Conservation (phyloP, 2,113 vertebrate species). For the Ophiodon elongatus region DNA sequence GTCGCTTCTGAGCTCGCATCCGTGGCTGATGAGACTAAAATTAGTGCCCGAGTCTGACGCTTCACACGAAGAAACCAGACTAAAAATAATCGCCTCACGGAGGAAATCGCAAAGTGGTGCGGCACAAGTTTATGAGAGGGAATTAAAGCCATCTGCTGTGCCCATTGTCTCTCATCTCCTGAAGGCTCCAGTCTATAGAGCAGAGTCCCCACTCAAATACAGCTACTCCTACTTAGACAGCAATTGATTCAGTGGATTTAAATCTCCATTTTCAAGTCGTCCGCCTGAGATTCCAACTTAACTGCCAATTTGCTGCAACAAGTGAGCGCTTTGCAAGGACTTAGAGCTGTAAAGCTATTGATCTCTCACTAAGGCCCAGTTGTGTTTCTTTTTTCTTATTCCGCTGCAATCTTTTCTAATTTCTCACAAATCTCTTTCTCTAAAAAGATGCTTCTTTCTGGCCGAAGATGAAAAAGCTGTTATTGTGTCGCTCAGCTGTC, state of each 20-base stretch:
- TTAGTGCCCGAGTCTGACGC: constrained; percentile 29
- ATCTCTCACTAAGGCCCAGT: background rate
- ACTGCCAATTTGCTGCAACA: background rate
- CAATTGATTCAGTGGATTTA: constrained; percentile 9
- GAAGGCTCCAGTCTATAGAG: background rate
- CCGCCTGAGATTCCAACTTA: background rate
- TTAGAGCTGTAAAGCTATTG: background rate
- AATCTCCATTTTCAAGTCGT: constrained; percentile 9
- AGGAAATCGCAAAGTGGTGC: constrained; percentile 5
- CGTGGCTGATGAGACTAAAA: constrained; percentile 56
- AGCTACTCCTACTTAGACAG: background rate
- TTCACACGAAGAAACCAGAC: constrained; percentile 12
- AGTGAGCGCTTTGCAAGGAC: background rate
- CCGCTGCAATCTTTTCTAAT: background rate
- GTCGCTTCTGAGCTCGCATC: constrained; percentile 35
- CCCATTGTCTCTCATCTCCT: background rate
- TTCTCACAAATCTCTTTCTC: background rate
- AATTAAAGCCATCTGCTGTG: constrained; percentile 7
- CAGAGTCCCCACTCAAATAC: background rate
- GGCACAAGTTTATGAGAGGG: background rate
- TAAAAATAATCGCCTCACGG: constrained; percentile 38
- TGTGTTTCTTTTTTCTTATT: background rate
- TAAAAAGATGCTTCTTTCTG: background rate
- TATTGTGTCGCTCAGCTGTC: background rate
- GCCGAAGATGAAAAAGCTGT: background rate